These are phyloP conservation scores for Globicephala melas DNA, from an alignment of 2,113 vertebrate species.

Conservation along the genomic window DNA sequence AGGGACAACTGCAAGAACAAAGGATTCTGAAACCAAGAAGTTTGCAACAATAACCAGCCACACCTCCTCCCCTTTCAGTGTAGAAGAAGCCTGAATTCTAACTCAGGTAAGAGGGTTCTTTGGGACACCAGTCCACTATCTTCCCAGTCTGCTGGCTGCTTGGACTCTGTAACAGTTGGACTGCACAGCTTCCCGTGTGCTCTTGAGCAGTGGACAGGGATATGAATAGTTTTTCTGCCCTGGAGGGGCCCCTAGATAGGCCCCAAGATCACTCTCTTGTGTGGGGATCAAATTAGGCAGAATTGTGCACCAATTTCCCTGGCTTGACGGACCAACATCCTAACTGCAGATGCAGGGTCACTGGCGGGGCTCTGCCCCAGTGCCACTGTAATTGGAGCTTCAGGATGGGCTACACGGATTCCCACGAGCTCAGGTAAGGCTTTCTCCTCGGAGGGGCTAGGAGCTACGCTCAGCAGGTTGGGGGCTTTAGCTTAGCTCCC, in stretches of 20 bases:
- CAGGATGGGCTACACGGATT: background rate
- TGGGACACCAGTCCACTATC: too few species aligned
- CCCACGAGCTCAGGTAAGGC: background rate
- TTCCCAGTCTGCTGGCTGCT: too few species aligned
- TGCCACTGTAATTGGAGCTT: background rate
- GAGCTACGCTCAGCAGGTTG: background rate
- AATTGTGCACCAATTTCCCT: background rate
- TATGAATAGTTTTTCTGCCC: background rate
- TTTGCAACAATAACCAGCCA: too few species aligned
- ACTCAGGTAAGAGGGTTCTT: too few species aligned
- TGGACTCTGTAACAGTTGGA: too few species aligned
- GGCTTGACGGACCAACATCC: too few species aligned
- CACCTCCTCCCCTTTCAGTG: too few species aligned
- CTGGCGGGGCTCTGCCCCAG: too few species aligned
- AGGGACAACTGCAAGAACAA: too few species aligned
- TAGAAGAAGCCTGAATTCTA: too few species aligned
- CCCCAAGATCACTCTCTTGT: background rate
- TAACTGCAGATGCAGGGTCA: background rate
- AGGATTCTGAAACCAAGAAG: too few species aligned
- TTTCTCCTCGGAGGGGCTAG: background rate
- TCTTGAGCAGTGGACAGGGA: background rate
- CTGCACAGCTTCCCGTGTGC: background rate
- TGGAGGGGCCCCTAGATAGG: background rate
- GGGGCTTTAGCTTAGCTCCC: background rate
- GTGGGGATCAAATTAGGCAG: background rate